phyloP scores from a whole-genome alignment of 2,888 invertebrate genomes.

The Orthosia gracilis region DNA sequence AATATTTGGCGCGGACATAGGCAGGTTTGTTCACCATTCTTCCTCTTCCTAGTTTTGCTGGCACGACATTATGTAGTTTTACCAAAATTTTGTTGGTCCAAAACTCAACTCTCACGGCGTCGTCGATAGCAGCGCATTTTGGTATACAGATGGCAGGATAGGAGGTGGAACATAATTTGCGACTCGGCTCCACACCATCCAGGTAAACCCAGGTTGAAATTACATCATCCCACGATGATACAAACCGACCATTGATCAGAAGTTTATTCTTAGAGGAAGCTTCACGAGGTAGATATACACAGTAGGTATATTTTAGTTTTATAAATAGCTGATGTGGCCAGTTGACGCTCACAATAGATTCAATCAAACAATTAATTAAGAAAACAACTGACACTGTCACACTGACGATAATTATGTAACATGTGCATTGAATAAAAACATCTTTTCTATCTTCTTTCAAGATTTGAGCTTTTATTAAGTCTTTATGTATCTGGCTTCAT shows the following conservation, averaged over 20 bases:
- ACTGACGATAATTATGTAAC: neutral
- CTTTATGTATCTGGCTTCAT: neutral
- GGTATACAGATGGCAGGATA: neutral
- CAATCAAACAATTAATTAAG: constrained; percentile 54
- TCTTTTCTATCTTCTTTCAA: neutral
- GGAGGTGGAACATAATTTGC: neutral
- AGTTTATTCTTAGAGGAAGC: constrained; percentile 44
- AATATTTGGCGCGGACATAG: too few relatives aligned
- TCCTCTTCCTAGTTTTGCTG: neutral
- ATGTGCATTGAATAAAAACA: constrained; percentile 18
- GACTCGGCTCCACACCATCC: neutral
- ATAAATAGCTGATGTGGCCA: constrained; percentile 46
- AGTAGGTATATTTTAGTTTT: constrained; percentile 10
- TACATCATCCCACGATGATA: neutral
- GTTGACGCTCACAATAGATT: constrained; percentile 50
- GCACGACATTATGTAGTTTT: neutral
- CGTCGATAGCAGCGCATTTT: neutral
- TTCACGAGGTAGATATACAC: constrained; percentile 9
- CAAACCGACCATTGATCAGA: neutral
- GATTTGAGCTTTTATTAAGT: neutral
- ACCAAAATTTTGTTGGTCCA: neutral
- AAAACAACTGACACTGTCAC: constrained; percentile 30
- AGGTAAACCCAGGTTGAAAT: neutral
- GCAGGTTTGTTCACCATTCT: neutral
- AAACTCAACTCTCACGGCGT: neutral